Conservation (phyloP, 2,888 invertebrate species). For the Sminthurides aquaticus region DNA sequence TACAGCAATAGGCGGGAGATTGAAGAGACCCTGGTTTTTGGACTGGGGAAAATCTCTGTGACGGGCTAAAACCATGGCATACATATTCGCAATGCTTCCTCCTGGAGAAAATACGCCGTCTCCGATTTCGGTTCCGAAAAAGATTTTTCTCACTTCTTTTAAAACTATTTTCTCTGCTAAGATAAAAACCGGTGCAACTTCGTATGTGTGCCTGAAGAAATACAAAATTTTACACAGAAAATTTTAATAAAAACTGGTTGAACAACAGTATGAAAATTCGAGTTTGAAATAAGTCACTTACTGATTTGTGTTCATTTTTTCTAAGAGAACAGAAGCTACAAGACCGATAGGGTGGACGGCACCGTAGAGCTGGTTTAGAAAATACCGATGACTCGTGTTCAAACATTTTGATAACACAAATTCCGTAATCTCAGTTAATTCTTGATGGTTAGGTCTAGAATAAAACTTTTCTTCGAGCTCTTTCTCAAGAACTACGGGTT, state of each 20-base stretch:
- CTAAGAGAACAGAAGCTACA: constrained; percentile 67
- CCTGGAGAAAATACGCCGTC: constrained; percentile 69
- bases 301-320: constrained; percentile 76
- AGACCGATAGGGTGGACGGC: constrained; percentile 67
- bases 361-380: constrained; percentile 54
- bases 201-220: constrained; percentile 68
- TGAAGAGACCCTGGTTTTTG: constrained; percentile 60
- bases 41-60: constrained; percentile 60
- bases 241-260: background rate
- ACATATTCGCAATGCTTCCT: constrained; percentile 46
- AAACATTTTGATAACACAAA: constrained; percentile 54
- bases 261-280: background rate
- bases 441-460: constrained; percentile 1
- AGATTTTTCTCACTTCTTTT: constrained; percentile 54
- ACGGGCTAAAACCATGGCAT: constrained; percentile 66
- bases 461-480: constrained; percentile 24
- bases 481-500: constrained; percentile 34
- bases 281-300: constrained; percentile 49
- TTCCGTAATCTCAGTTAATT: constrained; percentile 29
- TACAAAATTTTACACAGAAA: no score
- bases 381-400: constrained; percentile 59
- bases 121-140: constrained; percentile 57
- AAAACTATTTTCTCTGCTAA: constrained; percentile 63
- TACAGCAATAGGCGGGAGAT: constrained; percentile 58
- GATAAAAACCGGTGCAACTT: constrained; percentile 72